A percentile compares a stretch with the other conserved stretches of the same genome.
Evolutionary conservation across 2,113 vertebrate species (phyloP).

Genomic region (Etia nguti): DNA sequence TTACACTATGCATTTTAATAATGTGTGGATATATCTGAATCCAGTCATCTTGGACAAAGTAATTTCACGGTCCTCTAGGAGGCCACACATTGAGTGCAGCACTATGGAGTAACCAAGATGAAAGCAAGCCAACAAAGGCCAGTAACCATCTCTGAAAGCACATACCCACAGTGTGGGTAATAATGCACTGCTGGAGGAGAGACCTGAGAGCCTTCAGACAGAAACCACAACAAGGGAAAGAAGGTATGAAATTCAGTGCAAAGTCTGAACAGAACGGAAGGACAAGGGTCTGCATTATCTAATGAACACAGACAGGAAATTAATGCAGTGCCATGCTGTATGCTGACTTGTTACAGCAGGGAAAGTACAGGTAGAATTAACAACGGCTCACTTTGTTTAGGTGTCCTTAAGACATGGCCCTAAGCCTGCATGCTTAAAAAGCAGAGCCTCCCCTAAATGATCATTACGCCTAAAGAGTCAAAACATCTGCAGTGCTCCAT

Average conservation of each 20-base stretch:
- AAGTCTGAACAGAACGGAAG: not conserved
- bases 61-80: not conserved
- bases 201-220: constrained; percentile 26
- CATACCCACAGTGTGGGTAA: constrained; percentile 68
- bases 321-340: not conserved
- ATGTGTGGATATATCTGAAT: not conserved
- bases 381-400: not conserved
- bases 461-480: not conserved
- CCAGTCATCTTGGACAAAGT: not conserved
- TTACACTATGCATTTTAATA: not conserved
- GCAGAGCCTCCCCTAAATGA: not conserved
- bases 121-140: constrained; percentile 44
- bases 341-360: not conserved
- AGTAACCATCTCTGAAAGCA: constrained; percentile 55
- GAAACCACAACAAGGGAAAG: constrained; percentile 6
- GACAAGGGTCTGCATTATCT: not conserved
- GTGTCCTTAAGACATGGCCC: not conserved
- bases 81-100: constrained; percentile 31
- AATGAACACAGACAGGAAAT: not conserved
- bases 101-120: constrained; percentile 39
- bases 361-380: not conserved
- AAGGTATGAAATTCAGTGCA: not conserved
- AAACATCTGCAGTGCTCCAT: not conserved
- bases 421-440: not conserved
- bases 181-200: constrained; percentile 39